Conservation (phyloP, 2,888 invertebrate genomes). For the Drosophila tanythrix region DNA sequence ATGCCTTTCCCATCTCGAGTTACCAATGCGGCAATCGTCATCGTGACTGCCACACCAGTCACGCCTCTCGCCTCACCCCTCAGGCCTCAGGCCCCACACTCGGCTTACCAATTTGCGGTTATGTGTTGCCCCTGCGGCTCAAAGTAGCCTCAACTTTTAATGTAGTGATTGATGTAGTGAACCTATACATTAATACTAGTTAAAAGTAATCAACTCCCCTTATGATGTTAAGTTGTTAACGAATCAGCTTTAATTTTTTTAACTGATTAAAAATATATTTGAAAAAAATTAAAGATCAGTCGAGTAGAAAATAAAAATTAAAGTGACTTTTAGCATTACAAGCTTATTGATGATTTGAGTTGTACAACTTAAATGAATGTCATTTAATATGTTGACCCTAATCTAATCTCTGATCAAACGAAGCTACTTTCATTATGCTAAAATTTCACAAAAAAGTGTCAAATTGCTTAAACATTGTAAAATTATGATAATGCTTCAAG, state of each 20-base stretch:
- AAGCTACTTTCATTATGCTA: not conserved
- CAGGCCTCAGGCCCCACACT: not conserved
- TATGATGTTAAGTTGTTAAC: not conserved
- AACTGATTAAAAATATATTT: not conserved
- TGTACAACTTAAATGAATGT: not conserved
- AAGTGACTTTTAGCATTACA: not conserved
- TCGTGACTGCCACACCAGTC: constrained; percentile 38
- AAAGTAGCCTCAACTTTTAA: constrained; percentile 20
- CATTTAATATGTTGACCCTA: not conserved
- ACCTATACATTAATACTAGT: not conserved
- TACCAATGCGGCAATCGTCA: constrained; percentile 49
- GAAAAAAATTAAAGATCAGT: not conserved
- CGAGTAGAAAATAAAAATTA: not conserved
- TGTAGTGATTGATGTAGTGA: constrained; percentile 1
- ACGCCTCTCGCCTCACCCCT: not conserved
- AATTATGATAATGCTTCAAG: not conserved
- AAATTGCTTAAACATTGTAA: not conserved
- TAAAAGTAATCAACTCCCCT: not conserved
- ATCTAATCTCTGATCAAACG: not conserved
- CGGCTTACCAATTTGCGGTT: constrained; percentile 21
- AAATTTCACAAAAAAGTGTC: not conserved
- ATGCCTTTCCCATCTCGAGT: constrained; percentile 42
- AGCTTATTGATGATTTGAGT: not conserved
- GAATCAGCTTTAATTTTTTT: not conserved
- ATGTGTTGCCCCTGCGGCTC: constrained; percentile 21